Evolutionary conservation across 2,888 invertebrate species (phyloP).

Genomic region (Dione vanillae): DNA sequence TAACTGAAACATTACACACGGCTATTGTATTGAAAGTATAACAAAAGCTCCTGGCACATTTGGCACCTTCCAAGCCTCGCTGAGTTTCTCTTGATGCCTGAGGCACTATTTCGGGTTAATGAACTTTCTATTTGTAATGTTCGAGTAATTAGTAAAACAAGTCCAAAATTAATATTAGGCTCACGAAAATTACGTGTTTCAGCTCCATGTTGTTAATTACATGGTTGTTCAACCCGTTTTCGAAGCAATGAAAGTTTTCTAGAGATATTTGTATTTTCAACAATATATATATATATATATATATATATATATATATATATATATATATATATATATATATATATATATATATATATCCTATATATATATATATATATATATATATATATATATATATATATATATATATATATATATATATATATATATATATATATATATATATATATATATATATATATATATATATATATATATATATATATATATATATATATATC

Average conservation of each 20-base stretch:
- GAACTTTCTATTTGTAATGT: conserved; percentile 17
- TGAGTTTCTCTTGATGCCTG: conserved; percentile 9
- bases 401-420: no score
- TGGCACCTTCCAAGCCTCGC: conserved; percentile 23
- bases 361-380: no score
- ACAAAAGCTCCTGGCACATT: conserved; percentile 36
- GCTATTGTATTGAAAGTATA: conserved; percentile 16
- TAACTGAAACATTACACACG: background rate
- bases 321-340: no score
- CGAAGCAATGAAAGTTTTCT: background rate
- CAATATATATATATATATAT: no score
- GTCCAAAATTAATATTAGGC: background rate
- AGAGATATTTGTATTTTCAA: background rate
- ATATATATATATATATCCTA: no score
- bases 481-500: no score
- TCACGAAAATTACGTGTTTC: background rate
- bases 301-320: no score
- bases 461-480: no score
- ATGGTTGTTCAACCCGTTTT: background rate
- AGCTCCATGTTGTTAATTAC: background rate
- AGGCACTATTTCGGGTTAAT: conserved; percentile 25
- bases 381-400: no score
- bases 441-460: no score
- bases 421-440: no score
- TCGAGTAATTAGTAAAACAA: conserved; percentile 1